phyloP scores from a whole-genome alignment of 2,888 invertebrate species.

The Caenorhabditis doughertyi region DNA sequence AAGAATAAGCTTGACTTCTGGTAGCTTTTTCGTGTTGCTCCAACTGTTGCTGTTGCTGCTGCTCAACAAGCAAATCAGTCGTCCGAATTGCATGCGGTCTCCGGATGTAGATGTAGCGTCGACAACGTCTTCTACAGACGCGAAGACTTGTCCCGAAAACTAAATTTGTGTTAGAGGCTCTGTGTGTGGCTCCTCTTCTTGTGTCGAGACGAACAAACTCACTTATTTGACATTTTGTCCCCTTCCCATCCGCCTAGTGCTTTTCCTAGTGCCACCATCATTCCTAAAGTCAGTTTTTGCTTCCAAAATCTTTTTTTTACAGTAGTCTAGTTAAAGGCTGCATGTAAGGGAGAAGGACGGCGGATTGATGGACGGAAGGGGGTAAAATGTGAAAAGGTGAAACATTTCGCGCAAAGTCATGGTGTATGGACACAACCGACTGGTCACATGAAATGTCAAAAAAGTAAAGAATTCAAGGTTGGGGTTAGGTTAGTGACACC shows the following conservation, averaged over 20 bases:
- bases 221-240: slow-evolving; percentile 62
- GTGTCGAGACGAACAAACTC: slow-evolving; percentile 60
- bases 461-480: slow-evolving; percentile 30
- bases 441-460: slow-evolving; percentile 52
- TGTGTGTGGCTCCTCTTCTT: slow-evolving; percentile 31
- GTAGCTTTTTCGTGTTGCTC: slow-evolving; percentile 11
- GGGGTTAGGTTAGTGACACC: slow-evolving; percentile 38
- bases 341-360: not conserved
- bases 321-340: slow-evolving; percentile 18
- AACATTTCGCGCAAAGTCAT: slow-evolving; percentile 44
- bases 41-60: too few relatives aligned
- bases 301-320: slow-evolving; percentile 18
- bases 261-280: not conserved
- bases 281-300: not conserved
- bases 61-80: slow-evolving; percentile 48
- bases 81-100: slow-evolving; percentile 36
- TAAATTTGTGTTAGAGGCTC: slow-evolving; percentile 57
- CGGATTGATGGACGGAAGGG: not conserved
- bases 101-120: slow-evolving; percentile 49
- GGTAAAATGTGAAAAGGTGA: slow-evolving; percentile 35
- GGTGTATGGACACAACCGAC: slow-evolving; percentile 39
- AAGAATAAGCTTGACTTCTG: slow-evolving; percentile 20
- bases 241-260: slow-evolving; percentile 34
- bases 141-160: slow-evolving; percentile 51
- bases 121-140: slow-evolving; percentile 33